phyloP scores from a whole-genome alignment of 2,888 invertebrate species.

The Spicauda simplicius region DNA sequence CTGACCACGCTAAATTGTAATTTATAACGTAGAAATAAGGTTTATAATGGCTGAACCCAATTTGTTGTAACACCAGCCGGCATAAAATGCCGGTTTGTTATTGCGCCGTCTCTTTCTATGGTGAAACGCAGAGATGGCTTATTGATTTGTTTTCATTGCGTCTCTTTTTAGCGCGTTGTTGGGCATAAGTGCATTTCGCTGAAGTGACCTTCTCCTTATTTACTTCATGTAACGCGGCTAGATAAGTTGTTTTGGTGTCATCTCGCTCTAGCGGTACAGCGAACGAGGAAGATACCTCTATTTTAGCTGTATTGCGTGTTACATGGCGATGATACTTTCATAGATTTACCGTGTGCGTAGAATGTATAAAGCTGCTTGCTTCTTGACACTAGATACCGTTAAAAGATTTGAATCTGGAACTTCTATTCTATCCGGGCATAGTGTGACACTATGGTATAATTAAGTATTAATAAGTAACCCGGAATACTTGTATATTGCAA shows the following conservation, averaged over 20 bases:
- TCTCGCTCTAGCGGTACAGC: conserved; percentile 73
- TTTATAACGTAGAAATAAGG: conserved; percentile 52
- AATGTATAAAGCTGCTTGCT: conserved; percentile 48
- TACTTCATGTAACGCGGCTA: conserved; percentile 67
- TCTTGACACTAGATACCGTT: conserved; percentile 41
- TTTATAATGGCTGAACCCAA: conserved; percentile 51
- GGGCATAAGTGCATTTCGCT: conserved; percentile 67
- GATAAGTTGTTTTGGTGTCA: conserved; percentile 80
- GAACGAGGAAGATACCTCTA: conserved; percentile 63
- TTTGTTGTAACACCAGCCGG: conserved; percentile 59
- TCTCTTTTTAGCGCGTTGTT: conserved; percentile 73
- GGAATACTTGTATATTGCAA: too few relatives aligned
- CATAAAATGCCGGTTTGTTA: conserved; percentile 82
- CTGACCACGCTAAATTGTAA: conserved; percentile 47
- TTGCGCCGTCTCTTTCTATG: conserved; percentile 78
- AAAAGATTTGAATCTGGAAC: neutral
- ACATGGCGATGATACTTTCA: conserved; percentile 31
- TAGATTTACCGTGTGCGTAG: conserved; percentile 47
- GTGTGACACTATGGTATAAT: too few relatives aligned
- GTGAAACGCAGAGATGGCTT: conserved; percentile 74
- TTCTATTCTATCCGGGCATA: neutral
- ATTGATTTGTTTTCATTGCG: conserved; percentile 86
- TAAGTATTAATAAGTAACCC: too few relatives aligned
- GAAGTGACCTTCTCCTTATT: conserved; percentile 79
- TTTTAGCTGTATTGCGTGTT: conserved; percentile 41